Conservation (phyloP, 2,113 vertebrate species). For the Cynoglossus semilaevis region DNA sequence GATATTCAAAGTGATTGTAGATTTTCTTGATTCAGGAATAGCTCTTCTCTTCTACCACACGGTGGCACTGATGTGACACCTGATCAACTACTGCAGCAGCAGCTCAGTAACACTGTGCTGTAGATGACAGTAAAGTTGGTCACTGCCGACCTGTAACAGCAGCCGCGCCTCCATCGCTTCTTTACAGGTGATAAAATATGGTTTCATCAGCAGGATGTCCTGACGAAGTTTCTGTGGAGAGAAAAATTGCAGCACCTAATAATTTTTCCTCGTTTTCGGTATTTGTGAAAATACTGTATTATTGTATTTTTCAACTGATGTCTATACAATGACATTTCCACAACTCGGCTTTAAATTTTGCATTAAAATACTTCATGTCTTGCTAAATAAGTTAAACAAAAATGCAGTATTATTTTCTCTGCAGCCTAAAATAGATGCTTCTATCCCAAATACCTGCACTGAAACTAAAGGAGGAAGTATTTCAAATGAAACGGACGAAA, state of each 20-base stretch:
- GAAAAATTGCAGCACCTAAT: not conserved
- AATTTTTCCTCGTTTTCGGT: too few relatives aligned
- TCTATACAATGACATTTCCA: too few relatives aligned
- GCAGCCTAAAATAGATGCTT: too few relatives aligned
- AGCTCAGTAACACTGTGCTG: not conserved
- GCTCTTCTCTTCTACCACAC: conserved; percentile 20
- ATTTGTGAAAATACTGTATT: too few relatives aligned
- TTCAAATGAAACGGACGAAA: too few relatives aligned
- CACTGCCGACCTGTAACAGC: conserved; percentile 84
- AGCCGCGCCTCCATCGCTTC: conserved; percentile 95
- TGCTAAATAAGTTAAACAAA: too few relatives aligned
- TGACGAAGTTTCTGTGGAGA: conserved; percentile 89
- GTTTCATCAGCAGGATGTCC: conserved; percentile 97
- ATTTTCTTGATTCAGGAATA: not conserved
- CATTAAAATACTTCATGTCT: too few relatives aligned
- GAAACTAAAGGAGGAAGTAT: too few relatives aligned
- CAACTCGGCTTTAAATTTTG: too few relatives aligned
- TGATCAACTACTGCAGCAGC: not conserved
- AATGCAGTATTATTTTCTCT: too few relatives aligned
- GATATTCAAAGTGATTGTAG: not conserved
- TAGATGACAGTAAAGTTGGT: not conserved
- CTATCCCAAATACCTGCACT: too few relatives aligned
- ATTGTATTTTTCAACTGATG: too few relatives aligned
- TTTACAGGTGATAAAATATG: conserved; percentile 96
- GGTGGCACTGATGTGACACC: conserved; percentile 31